Evolutionary conservation across 2,888 invertebrate genomes (phyloP).

Genomic region (Platycheirus albimanus): DNA sequence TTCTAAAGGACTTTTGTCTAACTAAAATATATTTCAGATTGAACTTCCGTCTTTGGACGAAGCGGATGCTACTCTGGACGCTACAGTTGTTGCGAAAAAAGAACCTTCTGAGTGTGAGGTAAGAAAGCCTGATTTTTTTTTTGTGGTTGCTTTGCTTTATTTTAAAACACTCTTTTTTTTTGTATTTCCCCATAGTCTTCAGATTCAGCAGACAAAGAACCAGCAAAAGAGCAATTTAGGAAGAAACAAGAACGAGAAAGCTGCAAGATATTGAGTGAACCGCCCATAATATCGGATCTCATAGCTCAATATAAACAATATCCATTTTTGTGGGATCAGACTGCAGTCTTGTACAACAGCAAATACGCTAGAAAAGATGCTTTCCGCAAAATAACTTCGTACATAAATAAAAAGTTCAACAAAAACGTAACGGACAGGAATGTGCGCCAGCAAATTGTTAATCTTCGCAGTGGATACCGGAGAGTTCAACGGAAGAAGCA

Average conservation of each 20-base stretch:
- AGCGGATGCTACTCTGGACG: neutral
- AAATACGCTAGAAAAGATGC: slow-evolving; percentile 48
- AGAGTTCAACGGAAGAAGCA: slow-evolving; percentile 45
- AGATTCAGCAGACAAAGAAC: slow-evolving; percentile 14
- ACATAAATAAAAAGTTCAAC: slow-evolving; percentile 40
- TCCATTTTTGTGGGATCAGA: slow-evolving; percentile 52
- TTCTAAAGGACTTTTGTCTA: neutral
- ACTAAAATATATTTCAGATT: neutral
- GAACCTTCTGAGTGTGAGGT: slow-evolving; percentile 26
- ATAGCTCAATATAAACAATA: slow-evolving; percentile 56
- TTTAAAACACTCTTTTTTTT: neutral
- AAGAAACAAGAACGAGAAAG: slow-evolving; percentile 14
- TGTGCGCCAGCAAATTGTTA: slow-evolving; percentile 40
- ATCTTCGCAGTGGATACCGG: slow-evolving; percentile 51
- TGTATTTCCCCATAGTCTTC: slow-evolving; percentile 51
- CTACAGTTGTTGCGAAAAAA: neutral
- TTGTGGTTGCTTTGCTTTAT: neutral
- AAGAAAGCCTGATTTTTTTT: too few species aligned
- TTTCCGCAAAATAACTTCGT: slow-evolving; percentile 30
- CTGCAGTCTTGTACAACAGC: slow-evolving; percentile 30
- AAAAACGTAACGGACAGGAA: slow-evolving; percentile 49
- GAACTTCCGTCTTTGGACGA: neutral
- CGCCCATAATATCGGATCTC: slow-evolving; percentile 42
- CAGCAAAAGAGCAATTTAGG: neutral
- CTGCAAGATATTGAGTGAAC: slow-evolving; percentile 39